A percentile compares a stretch with the other conserved stretches of the same genome.
Evolutionary conservation across 2,113 vertebrate species (phyloP).

Genomic region (Melanerpes aurifrons): DNA sequence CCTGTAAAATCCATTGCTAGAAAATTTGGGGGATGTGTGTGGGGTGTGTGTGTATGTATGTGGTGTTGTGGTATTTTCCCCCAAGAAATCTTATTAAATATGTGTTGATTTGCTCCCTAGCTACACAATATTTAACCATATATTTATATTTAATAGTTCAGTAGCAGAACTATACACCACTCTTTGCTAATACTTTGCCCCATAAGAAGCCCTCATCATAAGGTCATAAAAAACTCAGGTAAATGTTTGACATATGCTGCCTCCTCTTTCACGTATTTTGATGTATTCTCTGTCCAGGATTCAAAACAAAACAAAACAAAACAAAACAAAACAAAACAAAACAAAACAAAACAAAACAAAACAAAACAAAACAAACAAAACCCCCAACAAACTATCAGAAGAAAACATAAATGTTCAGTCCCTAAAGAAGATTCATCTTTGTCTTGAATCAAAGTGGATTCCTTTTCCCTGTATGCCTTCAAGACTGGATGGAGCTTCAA

Average conservation of each 20-base stretch:
- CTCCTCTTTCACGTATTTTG: background rate
- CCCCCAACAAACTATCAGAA: background rate
- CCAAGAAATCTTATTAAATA: background rate
- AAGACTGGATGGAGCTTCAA: slow-evolving; percentile 52
- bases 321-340: too few species aligned
- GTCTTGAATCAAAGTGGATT: background rate
- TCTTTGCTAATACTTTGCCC: background rate
- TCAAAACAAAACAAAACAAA: background rate
- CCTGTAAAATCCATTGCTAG: background rate
- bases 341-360: background rate
- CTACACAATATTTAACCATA: background rate
- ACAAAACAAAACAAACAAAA: too few species aligned
- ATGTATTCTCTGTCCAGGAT: background rate
- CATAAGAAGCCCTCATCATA: background rate
- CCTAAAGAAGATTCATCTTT: slow-evolving; percentile 16
- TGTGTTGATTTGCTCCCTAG: background rate
- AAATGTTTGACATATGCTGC: background rate
- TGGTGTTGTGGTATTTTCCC: background rate
- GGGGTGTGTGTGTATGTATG: background rate
- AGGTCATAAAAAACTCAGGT: background rate
- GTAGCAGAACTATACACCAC: background rate
- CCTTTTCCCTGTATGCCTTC: background rate
- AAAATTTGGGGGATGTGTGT: background rate
- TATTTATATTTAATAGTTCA: background rate
- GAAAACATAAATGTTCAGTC: slow-evolving; percentile 28